phyloP scores from a whole-genome alignment of 2,113 vertebrate species.

The Erinaceus europaeus region DNA sequence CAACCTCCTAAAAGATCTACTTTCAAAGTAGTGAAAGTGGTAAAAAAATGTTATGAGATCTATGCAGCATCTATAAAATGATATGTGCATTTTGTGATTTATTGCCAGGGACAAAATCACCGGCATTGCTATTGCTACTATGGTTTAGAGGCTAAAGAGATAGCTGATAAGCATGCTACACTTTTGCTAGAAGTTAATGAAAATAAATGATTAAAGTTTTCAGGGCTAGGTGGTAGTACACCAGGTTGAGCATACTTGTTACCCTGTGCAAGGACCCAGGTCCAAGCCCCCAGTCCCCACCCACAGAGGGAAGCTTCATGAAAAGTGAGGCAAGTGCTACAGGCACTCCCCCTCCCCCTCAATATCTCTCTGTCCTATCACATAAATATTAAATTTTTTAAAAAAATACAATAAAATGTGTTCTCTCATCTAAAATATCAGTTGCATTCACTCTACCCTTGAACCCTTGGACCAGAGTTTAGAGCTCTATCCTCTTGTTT shows the following conservation, averaged over 20 bases:
- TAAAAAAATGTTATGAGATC: neutral
- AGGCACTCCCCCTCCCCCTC: too few species aligned
- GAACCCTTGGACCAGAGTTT: neutral
- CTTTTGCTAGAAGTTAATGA: neutral
- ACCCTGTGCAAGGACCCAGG: too few species aligned
- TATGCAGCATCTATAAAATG: neutral
- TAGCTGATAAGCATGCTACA: neutral
- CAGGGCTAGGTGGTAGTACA: too few species aligned
- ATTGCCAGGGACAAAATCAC: neutral
- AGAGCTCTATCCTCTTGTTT: neutral
- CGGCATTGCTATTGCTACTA: neutral
- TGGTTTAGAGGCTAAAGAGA: neutral
- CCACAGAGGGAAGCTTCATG: too few species aligned
- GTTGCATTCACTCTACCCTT: neutral
- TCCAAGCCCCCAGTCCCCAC: too few species aligned
- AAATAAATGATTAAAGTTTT: neutral
- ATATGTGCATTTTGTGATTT: neutral
- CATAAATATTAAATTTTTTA: too few species aligned
- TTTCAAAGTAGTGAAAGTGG: neutral
- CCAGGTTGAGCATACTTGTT: too few species aligned
- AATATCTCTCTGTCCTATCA: too few species aligned
- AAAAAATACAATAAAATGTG: too few species aligned
- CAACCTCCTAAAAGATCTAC: neutral
- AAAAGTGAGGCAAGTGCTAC: too few species aligned
- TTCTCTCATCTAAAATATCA: neutral